phyloP scores from a whole-genome alignment of 2,113 vertebrate genomes.

The Eurypyga helias region DNA sequence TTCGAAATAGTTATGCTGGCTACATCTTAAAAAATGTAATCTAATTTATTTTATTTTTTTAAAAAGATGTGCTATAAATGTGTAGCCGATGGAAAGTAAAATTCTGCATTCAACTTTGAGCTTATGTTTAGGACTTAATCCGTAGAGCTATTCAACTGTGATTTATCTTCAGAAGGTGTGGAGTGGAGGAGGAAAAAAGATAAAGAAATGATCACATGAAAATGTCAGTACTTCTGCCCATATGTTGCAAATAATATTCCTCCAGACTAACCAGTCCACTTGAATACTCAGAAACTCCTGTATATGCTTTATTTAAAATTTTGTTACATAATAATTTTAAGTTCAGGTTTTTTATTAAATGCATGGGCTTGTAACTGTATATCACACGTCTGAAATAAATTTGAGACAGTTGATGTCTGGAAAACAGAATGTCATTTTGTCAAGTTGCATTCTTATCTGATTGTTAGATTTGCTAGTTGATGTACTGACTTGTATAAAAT shows the following conservation, averaged over 20 bases:
- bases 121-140: not conserved
- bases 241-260: not conserved
- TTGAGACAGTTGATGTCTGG: not conserved
- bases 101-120: not conserved
- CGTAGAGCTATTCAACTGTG: not conserved
- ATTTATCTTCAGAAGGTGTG: not conserved
- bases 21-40: not conserved
- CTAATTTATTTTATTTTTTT: conserved; percentile 2
- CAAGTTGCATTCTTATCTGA: not conserved
- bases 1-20: not conserved
- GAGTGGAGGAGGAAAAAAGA: not conserved
- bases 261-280: not conserved
- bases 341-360: conserved; percentile 25
- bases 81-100: not conserved
- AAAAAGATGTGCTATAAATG: not conserved
- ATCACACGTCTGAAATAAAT: conserved; percentile 51
- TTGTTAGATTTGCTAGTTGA: not conserved
- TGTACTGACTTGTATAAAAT: not conserved
- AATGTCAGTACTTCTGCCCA: not conserved
- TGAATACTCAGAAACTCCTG: not conserved
- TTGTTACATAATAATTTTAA: not conserved
- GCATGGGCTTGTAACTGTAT: conserved; percentile 33
- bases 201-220: not conserved
- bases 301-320: conserved; percentile 5
- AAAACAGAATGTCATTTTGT: not conserved